phyloP scores from a whole-genome alignment of 2,113 vertebrate species.

The Tragelaphus strepsiceros region DNA sequence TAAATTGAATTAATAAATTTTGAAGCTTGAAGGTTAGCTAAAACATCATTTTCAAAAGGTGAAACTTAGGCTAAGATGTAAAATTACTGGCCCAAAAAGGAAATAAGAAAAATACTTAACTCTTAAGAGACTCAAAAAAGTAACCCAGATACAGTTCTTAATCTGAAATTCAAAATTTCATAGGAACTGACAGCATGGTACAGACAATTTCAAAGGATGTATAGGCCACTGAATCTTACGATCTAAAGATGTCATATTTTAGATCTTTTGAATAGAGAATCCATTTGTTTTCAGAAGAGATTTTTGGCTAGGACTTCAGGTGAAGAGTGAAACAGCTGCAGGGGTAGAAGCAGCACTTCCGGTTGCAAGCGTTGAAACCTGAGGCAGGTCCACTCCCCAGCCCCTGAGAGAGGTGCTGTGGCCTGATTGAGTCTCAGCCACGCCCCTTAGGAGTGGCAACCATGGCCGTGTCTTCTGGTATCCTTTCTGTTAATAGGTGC shows the following conservation, averaged over 20 bases:
- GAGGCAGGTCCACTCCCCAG: accelerated
- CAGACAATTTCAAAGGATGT: not conserved
- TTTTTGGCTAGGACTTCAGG: not conserved
- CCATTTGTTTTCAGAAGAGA: not conserved
- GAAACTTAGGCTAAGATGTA: not conserved
- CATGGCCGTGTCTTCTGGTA: no score
- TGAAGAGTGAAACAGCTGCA: not conserved
- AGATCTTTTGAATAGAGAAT: not conserved
- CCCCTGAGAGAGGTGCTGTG: no score
- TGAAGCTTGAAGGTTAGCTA: not conserved
- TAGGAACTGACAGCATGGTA: no score
- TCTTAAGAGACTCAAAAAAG: not conserved
- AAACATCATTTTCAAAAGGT: not conserved
- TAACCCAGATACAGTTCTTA: not conserved
- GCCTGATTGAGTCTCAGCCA: not conserved
- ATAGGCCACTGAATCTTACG: not conserved
- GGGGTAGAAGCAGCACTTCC: not conserved
- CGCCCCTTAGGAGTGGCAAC: accelerated
- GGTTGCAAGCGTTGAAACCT: not conserved
- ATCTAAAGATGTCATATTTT: not conserved
- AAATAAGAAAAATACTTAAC: not conserved
- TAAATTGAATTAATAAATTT: not conserved
- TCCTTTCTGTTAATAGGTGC: not conserved
- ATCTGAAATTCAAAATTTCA: not conserved
- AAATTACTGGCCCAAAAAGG: not conserved